phyloP scores from a whole-genome alignment of 2,113 vertebrate genomes.

The Taurulus bubalis region DNA sequence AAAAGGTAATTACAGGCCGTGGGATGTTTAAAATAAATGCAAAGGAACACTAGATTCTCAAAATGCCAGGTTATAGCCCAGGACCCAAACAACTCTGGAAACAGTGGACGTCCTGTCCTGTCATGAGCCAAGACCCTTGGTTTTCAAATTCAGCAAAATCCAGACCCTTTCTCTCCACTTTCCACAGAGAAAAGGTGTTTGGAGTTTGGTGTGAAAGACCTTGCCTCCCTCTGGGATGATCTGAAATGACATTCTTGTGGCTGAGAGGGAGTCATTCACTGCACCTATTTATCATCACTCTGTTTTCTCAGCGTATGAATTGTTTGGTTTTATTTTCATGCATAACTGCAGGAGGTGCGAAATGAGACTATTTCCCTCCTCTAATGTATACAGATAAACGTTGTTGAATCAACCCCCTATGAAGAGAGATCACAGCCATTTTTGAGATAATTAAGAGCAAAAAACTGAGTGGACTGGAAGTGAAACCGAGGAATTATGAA shows the following conservation, averaged over 20 bases:
- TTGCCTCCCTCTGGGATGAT: neutral
- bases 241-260: neutral
- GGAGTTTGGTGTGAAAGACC: neutral
- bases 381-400: neutral
- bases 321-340: neutral
- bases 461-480: slow-evolving; percentile 23
- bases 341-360: neutral
- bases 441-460: slow-evolving; percentile 48
- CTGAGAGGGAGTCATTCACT: neutral
- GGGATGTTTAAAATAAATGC: neutral
- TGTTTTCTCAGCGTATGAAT: neutral
- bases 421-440: slow-evolving; percentile 14
- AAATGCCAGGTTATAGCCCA: neutral
- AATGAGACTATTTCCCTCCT: neutral
- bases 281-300: neutral
- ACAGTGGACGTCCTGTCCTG: neutral
- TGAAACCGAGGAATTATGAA: slow-evolving; percentile 52
- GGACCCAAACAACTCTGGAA: neutral
- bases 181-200: neutral
- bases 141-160: neutral
- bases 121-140: neutral
- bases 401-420: neutral
- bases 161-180: neutral
- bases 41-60: neutral
- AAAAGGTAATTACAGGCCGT: neutral